Percentiles rank a stretch among this genome's conserved stretches.
Conservation (phyloP, 2,113 vertebrate species). For the Hyperopisus bebe region DNA sequence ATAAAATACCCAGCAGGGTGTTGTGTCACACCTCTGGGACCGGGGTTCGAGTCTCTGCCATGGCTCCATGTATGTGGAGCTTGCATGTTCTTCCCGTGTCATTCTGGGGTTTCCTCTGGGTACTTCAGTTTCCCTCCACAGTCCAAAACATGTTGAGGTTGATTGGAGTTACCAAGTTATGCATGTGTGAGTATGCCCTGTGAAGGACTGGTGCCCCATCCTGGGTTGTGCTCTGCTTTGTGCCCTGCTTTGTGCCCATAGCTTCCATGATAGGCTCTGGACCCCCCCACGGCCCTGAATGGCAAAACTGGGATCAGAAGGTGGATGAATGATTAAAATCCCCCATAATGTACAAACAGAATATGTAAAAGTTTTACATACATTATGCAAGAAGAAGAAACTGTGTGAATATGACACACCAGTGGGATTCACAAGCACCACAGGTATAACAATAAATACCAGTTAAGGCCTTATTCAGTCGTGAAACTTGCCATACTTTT, state of each 20-base stretch:
- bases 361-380: not conserved
- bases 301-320: not conserved
- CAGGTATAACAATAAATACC: not conserved
- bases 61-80: not conserved
- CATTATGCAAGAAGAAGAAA: not conserved
- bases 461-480: not conserved
- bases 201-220: not conserved
- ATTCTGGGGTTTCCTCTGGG: not conserved
- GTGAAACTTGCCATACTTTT: not conserved
- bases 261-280: not conserved
- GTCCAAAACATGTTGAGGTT: not conserved
- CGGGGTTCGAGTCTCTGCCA: too few species aligned
- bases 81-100: not conserved
- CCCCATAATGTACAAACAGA: not conserved
- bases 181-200: not conserved
- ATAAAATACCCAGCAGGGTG: too few species aligned
- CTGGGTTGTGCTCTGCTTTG: not conserved
- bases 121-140: not conserved
- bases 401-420: not conserved
- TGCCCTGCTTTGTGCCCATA: not conserved
- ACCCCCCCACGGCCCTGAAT: not conserved
- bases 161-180: not conserved
- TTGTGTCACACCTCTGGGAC: too few species aligned
- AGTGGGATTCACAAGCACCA: not conserved
- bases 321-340: not conserved